Conservation (phyloP, 2,888 invertebrate genomes). For the Troilus luridus region DNA sequence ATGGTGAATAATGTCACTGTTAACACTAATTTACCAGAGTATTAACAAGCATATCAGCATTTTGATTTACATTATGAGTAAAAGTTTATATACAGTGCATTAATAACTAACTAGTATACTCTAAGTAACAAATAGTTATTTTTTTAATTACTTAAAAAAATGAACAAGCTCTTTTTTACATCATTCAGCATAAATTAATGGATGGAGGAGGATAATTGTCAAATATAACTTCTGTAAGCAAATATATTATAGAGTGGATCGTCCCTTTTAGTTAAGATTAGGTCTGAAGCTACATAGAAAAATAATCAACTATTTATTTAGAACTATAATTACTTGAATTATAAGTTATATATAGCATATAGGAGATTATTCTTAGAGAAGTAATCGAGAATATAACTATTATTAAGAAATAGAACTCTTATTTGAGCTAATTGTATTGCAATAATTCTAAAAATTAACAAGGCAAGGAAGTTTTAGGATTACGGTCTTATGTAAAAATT, state of each 20-base stretch:
- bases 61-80: too few species aligned
- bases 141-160: neutral
- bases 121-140: neutral
- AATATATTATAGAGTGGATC: neutral
- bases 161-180: neutral
- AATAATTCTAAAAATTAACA: neutral
- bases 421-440: neutral
- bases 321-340: neutral
- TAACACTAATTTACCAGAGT: too few species aligned
- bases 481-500: slow-evolving; percentile 16
- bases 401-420: too few species aligned
- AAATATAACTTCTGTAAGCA: neutral
- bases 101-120: too few species aligned
- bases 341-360: neutral
- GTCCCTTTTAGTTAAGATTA: neutral
- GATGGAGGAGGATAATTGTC: neutral
- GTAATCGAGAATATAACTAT: neutral
- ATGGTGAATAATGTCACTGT: too few species aligned
- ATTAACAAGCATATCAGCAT: too few species aligned
- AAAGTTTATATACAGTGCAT: too few species aligned
- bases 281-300: neutral
- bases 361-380: neutral
- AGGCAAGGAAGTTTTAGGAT: neutral
- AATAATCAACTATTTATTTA: neutral
- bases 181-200: neutral